Base-by-base conservation (phyloP, 2,888 invertebrate species). In the Xestia xanthographa region DNA sequence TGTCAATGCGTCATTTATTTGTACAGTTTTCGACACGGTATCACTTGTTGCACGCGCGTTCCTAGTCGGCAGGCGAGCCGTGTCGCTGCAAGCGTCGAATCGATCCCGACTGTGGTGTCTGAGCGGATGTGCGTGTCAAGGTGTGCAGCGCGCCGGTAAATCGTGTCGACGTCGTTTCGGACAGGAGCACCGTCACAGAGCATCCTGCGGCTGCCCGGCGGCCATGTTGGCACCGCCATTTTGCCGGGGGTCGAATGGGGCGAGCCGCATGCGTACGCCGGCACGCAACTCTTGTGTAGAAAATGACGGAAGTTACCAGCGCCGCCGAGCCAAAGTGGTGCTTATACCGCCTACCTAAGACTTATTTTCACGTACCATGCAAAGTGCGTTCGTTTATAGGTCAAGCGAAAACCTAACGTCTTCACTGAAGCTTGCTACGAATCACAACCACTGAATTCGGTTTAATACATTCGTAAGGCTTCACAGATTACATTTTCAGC, bases 191-290 rank as follows among this genome's bases (percentile, higher is more conserved):
- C 93, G 94, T 92, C 92, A 93, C 93, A 93, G 93, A 95, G 94
- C 95, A 96, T 95, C 95, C 95, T 94, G 95, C 95, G 95, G 94
- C 95, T 95, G 95, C 95, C 95, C 94, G 96, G 95, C 96, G 94
- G 97, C 96, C 96, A 97, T 96, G 95, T 96, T 96, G 95, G 92
- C 93, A 93, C 95, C 95, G 97, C 96, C 97, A 97, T 97, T 95
- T 97, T 97, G 95, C 95, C 92, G 92, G 94, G 95, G 95, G 93
- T 94, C 93, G 94, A 92, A 93, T 91, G 92, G 93, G 94, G 93
- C 93, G 93, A 93, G 94, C 95, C 95, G 96, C 96, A 96, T 95
- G 96, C 95, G 96, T 96, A 94, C 95, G 95, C 92, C 95, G 95
- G 92, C 92, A 95, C 95, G 94, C 95, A 94, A 92, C 92, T 91